Base-by-base conservation (phyloP, 2,888 invertebrate species). In the Platynereis dumerilii region DNA sequence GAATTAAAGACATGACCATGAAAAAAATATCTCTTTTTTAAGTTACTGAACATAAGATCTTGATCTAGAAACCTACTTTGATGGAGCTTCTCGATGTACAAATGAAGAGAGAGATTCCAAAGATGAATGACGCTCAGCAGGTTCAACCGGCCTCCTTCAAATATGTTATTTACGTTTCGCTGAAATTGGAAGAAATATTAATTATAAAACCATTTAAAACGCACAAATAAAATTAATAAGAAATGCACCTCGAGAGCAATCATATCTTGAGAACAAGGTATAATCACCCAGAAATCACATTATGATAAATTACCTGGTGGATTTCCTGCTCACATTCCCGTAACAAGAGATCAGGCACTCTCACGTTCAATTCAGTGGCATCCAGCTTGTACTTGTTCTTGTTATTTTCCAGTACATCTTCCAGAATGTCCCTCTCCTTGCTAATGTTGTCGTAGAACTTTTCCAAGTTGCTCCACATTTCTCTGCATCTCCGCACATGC, bases 121-220 rank as follows among this genome's bases (percentile, higher is more conserved):
- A 82, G 73, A 61, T 80, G 79, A 60, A 81, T 45, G 24, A 81
- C 58, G 48, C 76, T 72, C 10, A 79, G 66, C 3, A 82, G 72
- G 66, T 81, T 80, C 22, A 81, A 65, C 58, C 76, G 75, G 1
- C 82, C 81, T 60, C 78, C 79, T 59, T 76, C 73, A 66, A 80
- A 81, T 1, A 78, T 75, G 66, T 79, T 81, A 58, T 79, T 77
- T n/a, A 81, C 76, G 69, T 76, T 78, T 58, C 78, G 75, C 82
- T 82, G 75, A 26, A 78, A 34, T 34, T 34, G 12, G 12, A 78
- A 28, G 65, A 64, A 44, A 56, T 12, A 12, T 26, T 56, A 27
- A n/a, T 52, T 52, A 12, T 22, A 52, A 15, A 52, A 10, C n/a
- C n/a, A n/a, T n/a, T n/a, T n/a, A n/a, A n/a, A n/a, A n/a, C n/a